phyloP scores from a whole-genome alignment of 2,113 vertebrate genomes.

The Pelobates fuscus region DNA sequence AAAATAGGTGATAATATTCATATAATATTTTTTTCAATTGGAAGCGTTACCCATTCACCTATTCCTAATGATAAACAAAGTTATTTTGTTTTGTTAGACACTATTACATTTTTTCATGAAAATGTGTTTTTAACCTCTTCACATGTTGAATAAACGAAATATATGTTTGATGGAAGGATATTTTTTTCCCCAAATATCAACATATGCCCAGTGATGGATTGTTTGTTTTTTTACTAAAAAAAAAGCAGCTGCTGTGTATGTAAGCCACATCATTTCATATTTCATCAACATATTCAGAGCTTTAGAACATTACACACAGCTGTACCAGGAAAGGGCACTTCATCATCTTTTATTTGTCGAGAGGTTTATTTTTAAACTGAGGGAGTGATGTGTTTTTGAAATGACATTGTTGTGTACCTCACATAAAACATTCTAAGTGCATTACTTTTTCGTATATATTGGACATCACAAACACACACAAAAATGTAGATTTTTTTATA shows the following conservation, averaged over 20 bases:
- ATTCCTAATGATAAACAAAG: no score
- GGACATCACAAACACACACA: no score
- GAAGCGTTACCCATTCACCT: no score
- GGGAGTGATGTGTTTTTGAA: not conserved
- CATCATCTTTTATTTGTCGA: not conserved
- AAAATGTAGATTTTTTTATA: no score
- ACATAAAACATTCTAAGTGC: not conserved
- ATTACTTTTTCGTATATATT: no score
- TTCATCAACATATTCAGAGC: not conserved
- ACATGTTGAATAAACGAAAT: no score
- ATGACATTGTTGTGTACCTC: not conserved
- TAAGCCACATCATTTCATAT: not conserved
- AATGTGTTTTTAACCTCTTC: no score
- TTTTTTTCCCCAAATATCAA: not conserved
- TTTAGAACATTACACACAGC: not conserved
- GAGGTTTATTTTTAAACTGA: not conserved
- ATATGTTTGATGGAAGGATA: not conserved
- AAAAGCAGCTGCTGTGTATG: not conserved
- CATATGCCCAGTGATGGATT: not conserved
- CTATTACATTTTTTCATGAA: no score
- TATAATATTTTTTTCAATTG: no score
- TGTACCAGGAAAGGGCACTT: not conserved
- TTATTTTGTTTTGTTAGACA: no score
- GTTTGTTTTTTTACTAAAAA: not conserved
- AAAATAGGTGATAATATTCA: no score